Percentiles rank a stretch among this genome's conserved stretches.
phyloP scores from a whole-genome alignment of 2,113 vertebrate species.

The Psittacara wagleri region DNA sequence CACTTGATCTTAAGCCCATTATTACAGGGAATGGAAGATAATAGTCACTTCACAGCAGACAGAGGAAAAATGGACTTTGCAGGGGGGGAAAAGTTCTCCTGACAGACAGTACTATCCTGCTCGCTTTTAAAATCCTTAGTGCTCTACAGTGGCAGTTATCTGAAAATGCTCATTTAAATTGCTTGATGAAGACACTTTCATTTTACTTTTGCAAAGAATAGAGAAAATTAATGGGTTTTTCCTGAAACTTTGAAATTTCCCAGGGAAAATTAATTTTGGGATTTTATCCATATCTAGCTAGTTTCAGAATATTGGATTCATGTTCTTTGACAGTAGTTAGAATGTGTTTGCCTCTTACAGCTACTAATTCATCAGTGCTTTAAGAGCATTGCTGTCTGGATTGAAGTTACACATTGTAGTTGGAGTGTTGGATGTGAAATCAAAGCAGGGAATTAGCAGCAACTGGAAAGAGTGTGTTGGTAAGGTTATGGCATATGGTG shows the following conservation, averaged over 20 bases:
- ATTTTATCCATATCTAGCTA: not conserved
- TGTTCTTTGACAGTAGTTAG: not conserved
- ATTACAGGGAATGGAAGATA: constrained; percentile 49
- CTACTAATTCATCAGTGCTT: not conserved
- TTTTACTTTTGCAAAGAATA: not conserved
- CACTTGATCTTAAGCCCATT: constrained; percentile 69
- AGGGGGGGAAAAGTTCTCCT: not conserved
- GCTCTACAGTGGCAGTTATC: not conserved
- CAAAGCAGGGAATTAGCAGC: not conserved
- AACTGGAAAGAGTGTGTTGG: not conserved
- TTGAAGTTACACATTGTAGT: not conserved
- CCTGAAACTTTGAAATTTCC: not conserved
- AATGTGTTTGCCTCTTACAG: not conserved
- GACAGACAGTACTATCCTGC: not conserved
- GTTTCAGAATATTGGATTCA: not conserved
- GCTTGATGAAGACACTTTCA: not conserved
- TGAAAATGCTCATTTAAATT: constrained; percentile 12
- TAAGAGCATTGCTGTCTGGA: not conserved
- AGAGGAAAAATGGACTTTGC: not conserved
- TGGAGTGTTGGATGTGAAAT: not conserved
- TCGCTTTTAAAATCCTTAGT: not conserved
- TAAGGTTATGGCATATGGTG: not conserved
- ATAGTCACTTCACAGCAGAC: constrained; percentile 51
- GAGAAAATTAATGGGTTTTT: not conserved
- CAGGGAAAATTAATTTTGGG: not conserved